phyloP scores from a whole-genome alignment of 1,140 invertebrate genomes.

The Hormaphis cornu region DNA sequence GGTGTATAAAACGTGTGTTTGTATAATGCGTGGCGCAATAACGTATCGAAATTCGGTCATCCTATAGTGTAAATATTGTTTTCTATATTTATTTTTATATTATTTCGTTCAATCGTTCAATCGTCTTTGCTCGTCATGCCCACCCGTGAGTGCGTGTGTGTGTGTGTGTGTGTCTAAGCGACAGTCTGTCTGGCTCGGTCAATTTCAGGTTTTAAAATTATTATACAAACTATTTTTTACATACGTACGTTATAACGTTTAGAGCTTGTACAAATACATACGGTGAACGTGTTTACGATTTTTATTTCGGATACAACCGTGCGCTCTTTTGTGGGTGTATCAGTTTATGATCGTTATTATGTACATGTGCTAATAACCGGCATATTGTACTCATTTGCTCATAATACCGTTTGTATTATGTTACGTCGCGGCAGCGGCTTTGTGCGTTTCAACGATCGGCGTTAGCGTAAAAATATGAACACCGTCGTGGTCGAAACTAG shows the following conservation, averaged over 20 bases:
- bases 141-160: not conserved
- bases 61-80: conserved; percentile 7
- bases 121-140: not conserved
- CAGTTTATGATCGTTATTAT: conserved; percentile 14
- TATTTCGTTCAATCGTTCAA: too few relatives aligned
- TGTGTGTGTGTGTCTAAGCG: not conserved
- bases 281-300: conserved; percentile 18
- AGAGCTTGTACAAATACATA: too few relatives aligned
- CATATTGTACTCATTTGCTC: not conserved
- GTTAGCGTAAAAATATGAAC: too few relatives aligned
- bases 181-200: not conserved
- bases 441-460: too few relatives aligned
- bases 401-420: not conserved
- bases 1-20: too few relatives aligned
- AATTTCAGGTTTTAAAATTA: not conserved
- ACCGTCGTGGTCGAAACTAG: too few relatives aligned
- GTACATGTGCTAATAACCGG: conserved; percentile 12
- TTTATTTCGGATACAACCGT: conserved; percentile 9
- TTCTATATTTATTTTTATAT: not conserved
- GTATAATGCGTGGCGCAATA: too few relatives aligned
- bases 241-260: too few relatives aligned
- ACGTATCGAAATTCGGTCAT: not conserved
- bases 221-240: too few relatives aligned
- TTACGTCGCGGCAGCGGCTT: not conserved
- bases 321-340: conserved; percentile 6